Evolutionary conservation across 2,113 vertebrate species (phyloP).

Genomic region (Syrmaticus mikado): DNA sequence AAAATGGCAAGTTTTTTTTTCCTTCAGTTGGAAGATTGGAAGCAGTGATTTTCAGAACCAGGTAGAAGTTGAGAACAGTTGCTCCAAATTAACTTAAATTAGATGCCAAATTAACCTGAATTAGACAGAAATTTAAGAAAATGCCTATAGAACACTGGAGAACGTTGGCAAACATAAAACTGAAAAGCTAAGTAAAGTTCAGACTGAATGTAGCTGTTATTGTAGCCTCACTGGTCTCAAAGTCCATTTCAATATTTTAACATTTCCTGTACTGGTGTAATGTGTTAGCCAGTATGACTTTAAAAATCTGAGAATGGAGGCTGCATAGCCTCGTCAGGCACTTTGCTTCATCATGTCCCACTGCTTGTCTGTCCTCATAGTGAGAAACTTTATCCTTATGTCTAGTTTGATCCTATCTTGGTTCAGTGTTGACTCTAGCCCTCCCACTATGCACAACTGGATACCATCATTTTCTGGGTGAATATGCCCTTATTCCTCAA

Average conservation of each 20-base stretch:
- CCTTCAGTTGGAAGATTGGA: background rate
- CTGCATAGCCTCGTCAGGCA: background rate
- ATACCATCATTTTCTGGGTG: background rate
- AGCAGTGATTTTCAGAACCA: background rate
- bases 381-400: background rate
- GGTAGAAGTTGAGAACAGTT: background rate
- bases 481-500: background rate
- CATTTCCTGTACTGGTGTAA: rapidly evolving
- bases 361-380: background rate
- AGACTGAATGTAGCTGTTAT: background rate
- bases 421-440: background rate
- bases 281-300: background rate
- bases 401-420: background rate
- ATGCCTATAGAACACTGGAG: background rate
- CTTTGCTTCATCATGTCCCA: background rate
- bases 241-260: background rate
- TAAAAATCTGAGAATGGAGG: background rate
- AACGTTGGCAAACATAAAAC: background rate
- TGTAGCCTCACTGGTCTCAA: background rate
- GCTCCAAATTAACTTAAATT: background rate
- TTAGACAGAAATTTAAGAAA: background rate
- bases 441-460: background rate
- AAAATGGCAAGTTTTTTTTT: background rate
- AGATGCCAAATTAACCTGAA: background rate
- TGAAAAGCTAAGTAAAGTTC: background rate